These are phyloP conservation scores for Phortica magna DNA, from an alignment of 2,888 invertebrate species.

Conservation along the genomic window DNA sequence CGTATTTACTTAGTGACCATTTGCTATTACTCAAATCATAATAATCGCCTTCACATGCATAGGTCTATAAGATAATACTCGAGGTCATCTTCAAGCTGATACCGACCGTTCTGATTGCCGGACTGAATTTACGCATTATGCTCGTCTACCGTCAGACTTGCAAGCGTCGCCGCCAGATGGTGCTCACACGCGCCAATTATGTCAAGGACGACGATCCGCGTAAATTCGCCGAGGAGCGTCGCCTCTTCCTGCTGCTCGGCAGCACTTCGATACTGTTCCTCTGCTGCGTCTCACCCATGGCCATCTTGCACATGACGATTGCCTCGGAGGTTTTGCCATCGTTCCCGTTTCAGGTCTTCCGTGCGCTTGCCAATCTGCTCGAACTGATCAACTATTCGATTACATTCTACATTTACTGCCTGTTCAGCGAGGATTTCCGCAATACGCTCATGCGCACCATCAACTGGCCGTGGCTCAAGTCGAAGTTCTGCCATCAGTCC, in stretches of 20 bases:
- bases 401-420: conserved; percentile 88
- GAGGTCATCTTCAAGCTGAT: conserved; percentile 84
- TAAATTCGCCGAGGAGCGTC: conserved; percentile 84
- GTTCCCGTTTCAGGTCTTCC: conserved; percentile 84
- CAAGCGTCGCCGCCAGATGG: conserved; percentile 83
- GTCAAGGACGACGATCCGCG: conserved; percentile 82
- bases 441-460: conserved; percentile 84
- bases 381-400: conserved; percentile 88
- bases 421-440: conserved; percentile 88
- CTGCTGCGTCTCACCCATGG: conserved; percentile 85
- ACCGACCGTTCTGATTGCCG: conserved; percentile 83
- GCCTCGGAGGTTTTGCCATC: conserved; percentile 82
- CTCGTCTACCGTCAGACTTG: conserved; percentile 84
- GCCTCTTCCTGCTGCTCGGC: conserved; percentile 82
- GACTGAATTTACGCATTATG: conserved; percentile 83
- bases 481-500: conserved; percentile 70
- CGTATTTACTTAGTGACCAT: conserved; percentile 27
- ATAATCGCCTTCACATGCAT: conserved; percentile 23
- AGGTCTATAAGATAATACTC: conserved; percentile 82
- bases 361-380: conserved; percentile 85
- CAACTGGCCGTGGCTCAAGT: conserved; percentile 80
- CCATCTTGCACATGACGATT: conserved; percentile 84
- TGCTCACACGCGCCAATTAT: conserved; percentile 79
- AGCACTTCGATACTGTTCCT: conserved; percentile 84
- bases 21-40: neutral